A percentile compares a stretch with the other conserved stretches of the same genome.
Conservation (phyloP, 2,113 vertebrate genomes). For the Xerus inauris region DNA sequence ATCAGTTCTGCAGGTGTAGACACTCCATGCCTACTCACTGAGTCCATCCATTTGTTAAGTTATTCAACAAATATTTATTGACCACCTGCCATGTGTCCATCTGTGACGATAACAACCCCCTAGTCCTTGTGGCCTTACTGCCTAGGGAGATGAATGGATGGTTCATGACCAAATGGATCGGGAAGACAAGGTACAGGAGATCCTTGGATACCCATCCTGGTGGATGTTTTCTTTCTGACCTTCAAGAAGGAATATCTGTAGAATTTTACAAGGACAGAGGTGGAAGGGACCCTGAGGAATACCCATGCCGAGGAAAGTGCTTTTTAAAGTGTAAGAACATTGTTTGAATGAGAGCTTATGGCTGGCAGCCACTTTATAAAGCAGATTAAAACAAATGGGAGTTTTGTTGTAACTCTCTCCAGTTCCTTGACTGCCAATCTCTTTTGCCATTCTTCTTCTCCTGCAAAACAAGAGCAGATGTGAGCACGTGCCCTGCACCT, state of each 20-base stretch:
- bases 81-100: not conserved
- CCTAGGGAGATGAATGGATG: not conserved
- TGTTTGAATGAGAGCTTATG: not conserved
- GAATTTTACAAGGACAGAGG: slow-evolving; percentile 5
- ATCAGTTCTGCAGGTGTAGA: not conserved
- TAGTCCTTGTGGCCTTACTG: not conserved
- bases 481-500: not conserved
- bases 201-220: not conserved
- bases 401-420: not conserved
- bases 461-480: not conserved
- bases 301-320: not conserved
- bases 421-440: not conserved
- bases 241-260: not conserved
- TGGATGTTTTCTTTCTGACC: not conserved
- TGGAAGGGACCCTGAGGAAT: not conserved
- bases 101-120: not conserved
- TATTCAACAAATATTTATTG: not conserved
- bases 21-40: not conserved
- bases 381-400: not conserved
- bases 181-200: not conserved
- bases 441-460: not conserved
- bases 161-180: not conserved
- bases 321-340: not conserved
- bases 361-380: not conserved
- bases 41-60: not conserved